Evolutionary conservation across 2,888 invertebrate genomes (phyloP).

Genomic region (Drosophila koepferae): DNA sequence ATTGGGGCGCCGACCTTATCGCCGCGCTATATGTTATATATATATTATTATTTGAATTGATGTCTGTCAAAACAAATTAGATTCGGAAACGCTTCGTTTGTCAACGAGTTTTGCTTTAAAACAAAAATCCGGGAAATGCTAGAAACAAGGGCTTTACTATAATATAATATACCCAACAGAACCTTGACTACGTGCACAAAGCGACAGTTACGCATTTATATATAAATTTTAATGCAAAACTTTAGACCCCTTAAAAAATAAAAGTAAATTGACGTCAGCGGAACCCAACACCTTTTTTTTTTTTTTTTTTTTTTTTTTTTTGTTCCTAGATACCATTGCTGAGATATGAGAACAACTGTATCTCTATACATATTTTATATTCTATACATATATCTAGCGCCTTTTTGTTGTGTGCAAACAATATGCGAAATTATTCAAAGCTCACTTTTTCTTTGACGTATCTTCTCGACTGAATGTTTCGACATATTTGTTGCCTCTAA

Average conservation of each 20-base stretch:
- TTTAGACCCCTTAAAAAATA: constrained; percentile 6
- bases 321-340: constrained; percentile 31
- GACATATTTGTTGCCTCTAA: constrained; percentile 40
- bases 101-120: constrained; percentile 11
- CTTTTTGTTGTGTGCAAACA: constrained; percentile 67
- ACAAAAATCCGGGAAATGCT: not conserved
- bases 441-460: constrained; percentile 31
- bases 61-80: constrained; percentile 47
- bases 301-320: constrained; percentile 47
- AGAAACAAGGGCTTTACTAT: not conserved
- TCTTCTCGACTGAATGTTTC: constrained; percentile 29
- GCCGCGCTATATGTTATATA: constrained; percentile 4
- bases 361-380: constrained; percentile 33
- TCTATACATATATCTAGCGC: too few species aligned
- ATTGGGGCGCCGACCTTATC: constrained; percentile 47
- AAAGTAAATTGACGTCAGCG: constrained; percentile 64
- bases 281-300: constrained; percentile 65
- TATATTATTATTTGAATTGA: constrained; percentile 13
- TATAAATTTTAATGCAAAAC: not conserved
- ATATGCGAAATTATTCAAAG: constrained; percentile 76
- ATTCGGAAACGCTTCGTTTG: constrained; percentile 13
- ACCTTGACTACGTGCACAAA: constrained; percentile 14
- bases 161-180: not conserved
- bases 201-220: constrained; percentile 1
- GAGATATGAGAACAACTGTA: constrained; percentile 56